Base-by-base conservation (phyloP, 2,888 invertebrate genomes). In the Melanargia galathea region DNA sequence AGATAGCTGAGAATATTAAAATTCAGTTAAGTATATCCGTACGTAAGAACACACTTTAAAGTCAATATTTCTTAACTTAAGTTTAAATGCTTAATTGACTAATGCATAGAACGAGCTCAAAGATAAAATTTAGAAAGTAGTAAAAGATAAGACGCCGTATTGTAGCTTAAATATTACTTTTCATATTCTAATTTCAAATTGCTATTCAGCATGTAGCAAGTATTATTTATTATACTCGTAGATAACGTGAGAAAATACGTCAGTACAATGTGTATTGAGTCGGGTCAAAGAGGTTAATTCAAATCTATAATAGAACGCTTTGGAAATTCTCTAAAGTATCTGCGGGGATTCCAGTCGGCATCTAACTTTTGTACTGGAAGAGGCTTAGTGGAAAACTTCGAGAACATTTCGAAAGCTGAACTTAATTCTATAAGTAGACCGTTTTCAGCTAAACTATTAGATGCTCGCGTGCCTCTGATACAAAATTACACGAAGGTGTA, bases 391-490 rank as follows among this genome's bases (percentile, higher is more conserved):
- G 71, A 65, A 68, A 73, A 81, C 67, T 71, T 68, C 60, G 63
- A 61, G 70, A 73, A 66, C 76, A 76, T 78, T 81, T 76, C 68
- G 70, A 71, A 75, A 78, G 74, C 75, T 76, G 66, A 72, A 78
- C 77, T 79, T 77, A 77, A 82, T 84, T 85, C 80, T 81, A 82
- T 83, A 77, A 76, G 72, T 73, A 75, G 73, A 71, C 62, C 54
- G 58, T 57, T 76, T 78, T 75, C 73, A 63, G 68, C 63, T 67
- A 59, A 70, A 68, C 75, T 78, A 76, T 79, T 78, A 79, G 73
- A 71, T 74, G 71, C 60, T 64, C 62, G 62, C 56, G 65, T 65
- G 35, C 45, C 13, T 30, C 63, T 69, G 49, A 63, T 60, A 65
- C 69, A 60, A 26, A 45, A 46, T 57, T 51, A 30, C 10, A 30